Evolutionary conservation across 2,888 invertebrate species (phyloP).

Genomic region (Mesorhabditis belari): DNA sequence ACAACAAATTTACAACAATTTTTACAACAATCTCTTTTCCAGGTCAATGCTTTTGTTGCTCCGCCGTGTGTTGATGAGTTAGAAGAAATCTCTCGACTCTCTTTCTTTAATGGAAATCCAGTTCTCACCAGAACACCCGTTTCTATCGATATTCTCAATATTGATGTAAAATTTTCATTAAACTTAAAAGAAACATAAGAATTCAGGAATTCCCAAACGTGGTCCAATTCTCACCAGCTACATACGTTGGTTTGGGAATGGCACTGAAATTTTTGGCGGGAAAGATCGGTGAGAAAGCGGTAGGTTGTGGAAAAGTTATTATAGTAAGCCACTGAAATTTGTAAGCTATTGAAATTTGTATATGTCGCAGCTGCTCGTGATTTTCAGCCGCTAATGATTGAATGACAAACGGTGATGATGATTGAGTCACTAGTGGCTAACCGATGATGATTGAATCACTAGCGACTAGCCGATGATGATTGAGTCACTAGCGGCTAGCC

Average conservation of each 20-base stretch:
- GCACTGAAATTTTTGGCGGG: conserved; percentile 1
- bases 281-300: background rate
- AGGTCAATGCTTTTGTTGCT: conserved; percentile 19
- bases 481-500: too few species aligned
- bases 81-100: conserved; percentile 24
- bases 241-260: conserved; percentile 5
- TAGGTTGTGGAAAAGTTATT: background rate
- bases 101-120: conserved; percentile 31
- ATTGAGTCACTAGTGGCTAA: too few species aligned
- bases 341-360: too few species aligned
- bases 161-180: background rate
- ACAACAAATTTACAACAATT: too few species aligned
- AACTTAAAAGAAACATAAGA: background rate
- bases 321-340: too few species aligned
- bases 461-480: too few species aligned
- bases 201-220: conserved; percentile 7
- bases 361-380: too few species aligned
- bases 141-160: conserved; percentile 4
- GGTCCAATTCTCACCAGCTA: conserved; percentile 1
- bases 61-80: conserved; percentile 27
- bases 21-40: conserved; percentile 7
- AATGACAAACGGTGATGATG: background rate
- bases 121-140: conserved; percentile 19
- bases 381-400: background rate
- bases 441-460: too few species aligned